Conservation (phyloP, 2,797 vertebrate genomes). For the Sternarchorhynchus goeldii region DNA sequence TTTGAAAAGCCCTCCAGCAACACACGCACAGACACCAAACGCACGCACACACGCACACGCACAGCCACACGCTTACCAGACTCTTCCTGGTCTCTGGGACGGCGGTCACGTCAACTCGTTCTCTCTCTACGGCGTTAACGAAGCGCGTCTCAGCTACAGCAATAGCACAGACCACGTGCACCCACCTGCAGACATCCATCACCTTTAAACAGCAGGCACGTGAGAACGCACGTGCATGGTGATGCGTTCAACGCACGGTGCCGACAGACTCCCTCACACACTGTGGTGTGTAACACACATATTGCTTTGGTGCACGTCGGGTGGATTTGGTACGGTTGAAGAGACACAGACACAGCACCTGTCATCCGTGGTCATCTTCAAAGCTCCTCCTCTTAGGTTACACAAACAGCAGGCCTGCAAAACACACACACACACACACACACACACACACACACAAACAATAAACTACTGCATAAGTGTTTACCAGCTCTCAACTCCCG, state of each 20-base stretch:
- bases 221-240: no score
- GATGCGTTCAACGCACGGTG: no score
- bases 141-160: conserved; percentile 92
- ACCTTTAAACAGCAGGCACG: no score
- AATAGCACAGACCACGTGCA: conserved; percentile 95
- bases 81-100: conserved; percentile 91
- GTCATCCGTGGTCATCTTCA: conserved; percentile 88
- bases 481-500: no score
- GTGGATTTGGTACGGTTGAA: neutral
- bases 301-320: neutral
- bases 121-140: conserved; percentile 83
- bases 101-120: conserved; percentile 87
- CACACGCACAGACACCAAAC: no score
- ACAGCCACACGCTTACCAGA: conserved; percentile 77
- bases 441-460: neutral
- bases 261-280: no score
- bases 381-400: conserved; percentile 91
- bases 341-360: conserved; percentile 70
- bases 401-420: conserved; percentile 93
- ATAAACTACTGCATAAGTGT: neutral
- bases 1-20: no score
- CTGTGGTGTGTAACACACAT: neutral
- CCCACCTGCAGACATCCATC: conserved; percentile 79
- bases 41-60: conserved; percentile 31
- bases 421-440: conserved; percentile 46